phyloP scores from a whole-genome alignment of 2,113 vertebrate species.

The Panthera tigris region DNA sequence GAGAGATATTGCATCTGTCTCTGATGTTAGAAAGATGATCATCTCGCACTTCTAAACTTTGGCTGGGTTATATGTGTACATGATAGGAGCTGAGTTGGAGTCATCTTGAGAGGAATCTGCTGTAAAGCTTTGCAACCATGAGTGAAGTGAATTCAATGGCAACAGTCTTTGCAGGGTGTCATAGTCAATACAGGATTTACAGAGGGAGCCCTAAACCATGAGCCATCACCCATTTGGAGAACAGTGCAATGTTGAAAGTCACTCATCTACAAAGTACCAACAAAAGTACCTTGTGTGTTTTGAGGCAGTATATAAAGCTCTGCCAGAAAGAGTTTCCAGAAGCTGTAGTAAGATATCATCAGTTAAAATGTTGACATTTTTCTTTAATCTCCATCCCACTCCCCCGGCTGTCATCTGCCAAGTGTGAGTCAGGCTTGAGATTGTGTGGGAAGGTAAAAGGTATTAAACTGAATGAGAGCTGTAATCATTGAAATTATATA shows the following conservation, averaged over 20 bases:
- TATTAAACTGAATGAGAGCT: not conserved
- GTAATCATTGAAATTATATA: conserved; percentile 7
- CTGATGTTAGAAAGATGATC: not conserved
- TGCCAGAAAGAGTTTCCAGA: not conserved
- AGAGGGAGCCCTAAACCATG: not conserved
- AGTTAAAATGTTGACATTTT: not conserved
- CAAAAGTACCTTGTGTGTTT: not conserved
- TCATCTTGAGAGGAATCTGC: not conserved
- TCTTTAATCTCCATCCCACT: conserved; percentile 13
- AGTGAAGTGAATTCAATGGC: not conserved
- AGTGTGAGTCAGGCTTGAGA: not conserved
- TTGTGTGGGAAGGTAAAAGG: not conserved
- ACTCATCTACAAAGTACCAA: not conserved
- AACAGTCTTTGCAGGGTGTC: not conserved
- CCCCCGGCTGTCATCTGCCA: not conserved
- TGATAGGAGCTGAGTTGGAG: not conserved
- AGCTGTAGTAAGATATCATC: not conserved
- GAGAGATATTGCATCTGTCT: not conserved
- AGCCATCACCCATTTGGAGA: not conserved
- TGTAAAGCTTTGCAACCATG: not conserved
- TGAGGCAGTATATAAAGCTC: not conserved
- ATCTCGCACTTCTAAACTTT: not conserved
- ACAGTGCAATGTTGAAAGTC: not conserved
- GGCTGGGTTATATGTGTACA: not conserved
- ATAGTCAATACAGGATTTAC: not conserved